Evolutionary conservation across 2,888 invertebrate genomes (phyloP).

Genomic region (Callimorpha dominula): DNA sequence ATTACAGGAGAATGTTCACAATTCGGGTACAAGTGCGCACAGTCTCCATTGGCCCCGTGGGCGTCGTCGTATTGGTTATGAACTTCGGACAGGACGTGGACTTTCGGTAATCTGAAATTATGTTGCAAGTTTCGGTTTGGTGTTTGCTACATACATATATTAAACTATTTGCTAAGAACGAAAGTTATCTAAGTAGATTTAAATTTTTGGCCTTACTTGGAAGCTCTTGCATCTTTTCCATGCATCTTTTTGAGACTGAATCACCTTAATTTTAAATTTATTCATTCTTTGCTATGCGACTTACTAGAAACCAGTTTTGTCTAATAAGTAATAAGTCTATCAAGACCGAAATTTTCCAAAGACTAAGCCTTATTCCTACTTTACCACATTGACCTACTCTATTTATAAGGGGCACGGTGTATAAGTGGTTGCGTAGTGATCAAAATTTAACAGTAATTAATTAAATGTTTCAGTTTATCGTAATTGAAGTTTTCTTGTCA

Average conservation of each 20-base stretch:
- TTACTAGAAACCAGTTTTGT: background rate
- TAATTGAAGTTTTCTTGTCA: too few relatives aligned
- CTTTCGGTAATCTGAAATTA: constrained; percentile 80
- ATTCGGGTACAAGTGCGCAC: constrained; percentile 61
- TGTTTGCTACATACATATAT: constrained; percentile 18
- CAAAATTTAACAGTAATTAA: too few relatives aligned
- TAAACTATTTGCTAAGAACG: background rate
- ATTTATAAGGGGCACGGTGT: too few relatives aligned
- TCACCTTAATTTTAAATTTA: background rate
- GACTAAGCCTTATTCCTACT: background rate
- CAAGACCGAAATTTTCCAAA: background rate
- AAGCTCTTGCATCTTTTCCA: too few relatives aligned
- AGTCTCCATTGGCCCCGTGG: constrained; percentile 65
- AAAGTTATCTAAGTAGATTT: background rate
- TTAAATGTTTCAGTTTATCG: too few relatives aligned
- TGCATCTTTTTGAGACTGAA: too few relatives aligned
- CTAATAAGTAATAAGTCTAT: background rate
- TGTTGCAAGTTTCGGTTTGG: constrained; percentile 45
- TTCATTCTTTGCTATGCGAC: background rate
- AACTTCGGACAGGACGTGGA: constrained; percentile 64
- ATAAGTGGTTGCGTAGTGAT: too few relatives aligned
- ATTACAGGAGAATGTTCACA: constrained; percentile 48
- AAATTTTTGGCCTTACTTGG: background rate
- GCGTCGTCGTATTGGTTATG: constrained; percentile 82
- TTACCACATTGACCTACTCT: background rate